Evolutionary conservation across 2,888 invertebrate species (phyloP).

Genomic region (Dasypogon diadema): DNA sequence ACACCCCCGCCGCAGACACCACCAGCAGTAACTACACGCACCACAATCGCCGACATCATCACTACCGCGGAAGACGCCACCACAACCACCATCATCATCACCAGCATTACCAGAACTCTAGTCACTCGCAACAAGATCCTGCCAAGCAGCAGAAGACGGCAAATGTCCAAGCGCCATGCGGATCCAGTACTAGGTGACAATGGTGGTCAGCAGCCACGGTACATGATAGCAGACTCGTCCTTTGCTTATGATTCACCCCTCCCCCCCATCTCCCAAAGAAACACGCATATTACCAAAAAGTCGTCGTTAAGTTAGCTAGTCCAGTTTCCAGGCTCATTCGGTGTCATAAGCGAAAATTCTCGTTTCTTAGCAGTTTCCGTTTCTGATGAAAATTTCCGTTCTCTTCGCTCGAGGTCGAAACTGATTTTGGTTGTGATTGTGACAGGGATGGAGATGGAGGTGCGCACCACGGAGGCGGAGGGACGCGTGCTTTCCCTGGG

Average conservation of each 20-base stretch:
- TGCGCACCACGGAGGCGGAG: background rate
- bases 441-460: background rate
- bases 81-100: constrained; percentile 40
- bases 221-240: constrained; percentile 4
- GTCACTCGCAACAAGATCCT: constrained; percentile 55
- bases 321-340: background rate
- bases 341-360: background rate
- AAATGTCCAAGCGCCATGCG: constrained; percentile 61
- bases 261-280: background rate
- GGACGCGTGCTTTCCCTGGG: background rate
- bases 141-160: constrained; percentile 60
- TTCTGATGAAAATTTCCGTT: constrained; percentile 3
- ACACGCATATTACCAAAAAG: constrained; percentile 4
- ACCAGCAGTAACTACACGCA: constrained; percentile 3
- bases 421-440: constrained; percentile 16
- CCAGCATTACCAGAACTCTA: constrained; percentile 45
- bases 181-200: constrained; percentile 66
- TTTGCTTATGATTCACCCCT: constrained; percentile 27
- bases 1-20: background rate
- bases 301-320: constrained; percentile 33
- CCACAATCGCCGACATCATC: constrained; percentile 62
- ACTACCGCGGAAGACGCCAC: constrained; percentile 58
- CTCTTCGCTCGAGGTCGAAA: constrained; percentile 21
- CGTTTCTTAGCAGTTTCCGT: background rate
- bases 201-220: constrained; percentile 58